A percentile compares a stretch with the other conserved stretches of the same genome.
These are phyloP conservation scores for Pyrocoelia pectoralis DNA, from an alignment of 2,888 invertebrate species.

Conservation along the genomic window DNA sequence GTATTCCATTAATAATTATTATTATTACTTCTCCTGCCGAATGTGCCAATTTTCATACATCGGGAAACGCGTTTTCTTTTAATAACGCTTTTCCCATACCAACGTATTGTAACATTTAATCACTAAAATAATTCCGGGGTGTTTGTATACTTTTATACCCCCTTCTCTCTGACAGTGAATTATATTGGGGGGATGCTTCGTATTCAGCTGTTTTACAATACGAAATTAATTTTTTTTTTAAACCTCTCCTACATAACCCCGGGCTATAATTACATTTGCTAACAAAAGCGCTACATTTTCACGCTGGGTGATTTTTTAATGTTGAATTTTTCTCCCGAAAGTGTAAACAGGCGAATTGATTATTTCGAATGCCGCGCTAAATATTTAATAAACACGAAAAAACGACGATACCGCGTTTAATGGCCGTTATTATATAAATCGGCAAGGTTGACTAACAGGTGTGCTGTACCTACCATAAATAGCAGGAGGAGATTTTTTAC, in stretches of 20 bases:
- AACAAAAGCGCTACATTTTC: conserved; percentile 5
- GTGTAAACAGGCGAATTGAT: not conserved
- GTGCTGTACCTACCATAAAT: no score
- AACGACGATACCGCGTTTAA: not conserved
- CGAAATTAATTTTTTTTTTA: conserved; percentile 21
- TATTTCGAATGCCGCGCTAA: not conserved
- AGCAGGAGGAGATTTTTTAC: no score
- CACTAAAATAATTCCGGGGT: conserved; percentile 15
- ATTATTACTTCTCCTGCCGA: no score
- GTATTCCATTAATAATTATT: no score
- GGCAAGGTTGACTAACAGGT: not conserved
- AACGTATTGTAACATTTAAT: conserved; percentile 14
- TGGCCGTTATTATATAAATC: not conserved
- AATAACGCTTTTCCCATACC: conserved; percentile 11
- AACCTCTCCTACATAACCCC: conserved; percentile 1
- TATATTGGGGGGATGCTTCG: no score
- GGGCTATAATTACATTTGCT: conserved; percentile 7
- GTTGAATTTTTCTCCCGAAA: not conserved
- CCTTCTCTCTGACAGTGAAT: conserved; percentile 21
- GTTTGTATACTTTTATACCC: conserved; percentile 19
- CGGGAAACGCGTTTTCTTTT: not conserved
- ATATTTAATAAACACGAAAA: not conserved
- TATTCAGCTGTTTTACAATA: conserved; percentile 23
- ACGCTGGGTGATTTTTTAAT: not conserved
- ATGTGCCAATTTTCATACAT: not conserved